These are phyloP conservation scores for Pempheris klunzingeri DNA, from an alignment of 2,797 vertebrate species.

Conservation along the genomic window DNA sequence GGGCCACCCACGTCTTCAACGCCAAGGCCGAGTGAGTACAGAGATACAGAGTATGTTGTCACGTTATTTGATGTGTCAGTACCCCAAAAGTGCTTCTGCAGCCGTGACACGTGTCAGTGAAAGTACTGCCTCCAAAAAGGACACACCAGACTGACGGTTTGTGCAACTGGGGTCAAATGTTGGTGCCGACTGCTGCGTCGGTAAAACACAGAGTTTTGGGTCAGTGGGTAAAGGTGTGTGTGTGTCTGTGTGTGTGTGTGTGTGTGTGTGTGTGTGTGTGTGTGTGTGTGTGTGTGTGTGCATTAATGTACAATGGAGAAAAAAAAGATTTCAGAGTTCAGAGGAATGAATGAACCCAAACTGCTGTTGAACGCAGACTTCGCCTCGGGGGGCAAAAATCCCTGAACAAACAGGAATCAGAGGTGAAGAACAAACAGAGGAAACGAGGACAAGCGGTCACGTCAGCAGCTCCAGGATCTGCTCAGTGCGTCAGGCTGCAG, in stretches of 20 bases:
- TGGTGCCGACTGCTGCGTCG: no score
- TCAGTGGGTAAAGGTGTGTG: no score
- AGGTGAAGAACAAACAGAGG: conserved; percentile 61
- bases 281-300: conserved; percentile 7
- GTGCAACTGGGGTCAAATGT: no score
- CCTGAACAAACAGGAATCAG: conserved; percentile 62
- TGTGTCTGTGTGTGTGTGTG: neutral
- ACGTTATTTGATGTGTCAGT: no score
- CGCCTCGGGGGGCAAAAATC: conserved; percentile 25
- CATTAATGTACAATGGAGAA: conserved; percentile 34
- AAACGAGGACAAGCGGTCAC: conserved; percentile 46
- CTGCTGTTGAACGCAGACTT: neutral
- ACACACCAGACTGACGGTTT: no score
- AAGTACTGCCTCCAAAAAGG: no score
- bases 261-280: neutral
- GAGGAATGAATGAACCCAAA: conserved; percentile 22
- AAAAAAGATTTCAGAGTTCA: neutral
- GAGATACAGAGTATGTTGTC: no score
- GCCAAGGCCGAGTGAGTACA: conserved; percentile 86
- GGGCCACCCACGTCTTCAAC: conserved; percentile 88
- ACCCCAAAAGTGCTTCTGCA: no score
- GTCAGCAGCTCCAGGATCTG: conserved; percentile 12
- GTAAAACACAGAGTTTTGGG: no score
- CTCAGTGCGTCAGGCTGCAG: neutral
- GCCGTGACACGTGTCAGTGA: no score